Evolutionary conservation across 2,113 vertebrate species (phyloP), one percentile per base, ranked within the genome.

Genomic region (Rhea pennata): DNA sequence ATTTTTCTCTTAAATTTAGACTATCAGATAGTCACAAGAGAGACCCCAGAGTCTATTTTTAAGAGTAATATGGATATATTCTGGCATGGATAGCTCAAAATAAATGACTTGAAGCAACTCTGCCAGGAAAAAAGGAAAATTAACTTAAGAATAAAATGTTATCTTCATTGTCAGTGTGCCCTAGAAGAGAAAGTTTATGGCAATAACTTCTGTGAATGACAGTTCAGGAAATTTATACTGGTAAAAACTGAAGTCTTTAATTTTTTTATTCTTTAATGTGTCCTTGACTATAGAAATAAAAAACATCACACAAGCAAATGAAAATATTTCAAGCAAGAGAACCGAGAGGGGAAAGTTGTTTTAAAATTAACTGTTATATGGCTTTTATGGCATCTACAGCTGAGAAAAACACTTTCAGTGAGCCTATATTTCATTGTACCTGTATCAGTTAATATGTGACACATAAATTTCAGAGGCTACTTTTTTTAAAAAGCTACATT

Each of bases 81-180:
- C 81, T 92, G 94, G 78, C 82, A 75, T 31, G 42, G 36, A 26
- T 83, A 94, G 79, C 48, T 83, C 64, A 42, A 39, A 92, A 91
- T 71, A 90, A 80, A 94, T 88, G 3, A 76, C 82, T 81, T 74
- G 58, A 94, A 92, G 36, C 20, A 93, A 54, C 7, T n/a, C 36
- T 59, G 87, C 80, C 88, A 93, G 59, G 67, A 90, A 95, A 84
- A 91, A 91, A 88, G 26, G 75, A 93, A 96, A 93, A 92, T 39
- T 1, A 16, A 1, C 2, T 61, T 90, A 82, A 97, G 95, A 93
- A n/a, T 69, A 72, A 78, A 94, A 88, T 1, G 78, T 33, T 94
- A 93, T 77, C 72, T 93, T 95, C 24, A 81, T 75, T 88, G 72
- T 80, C 74, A 85, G 26, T 6, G 10, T 51, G 39, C 36, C 78